phyloP scores from a whole-genome alignment of 2,113 vertebrate genomes.

The Ceratotherium simum region DNA sequence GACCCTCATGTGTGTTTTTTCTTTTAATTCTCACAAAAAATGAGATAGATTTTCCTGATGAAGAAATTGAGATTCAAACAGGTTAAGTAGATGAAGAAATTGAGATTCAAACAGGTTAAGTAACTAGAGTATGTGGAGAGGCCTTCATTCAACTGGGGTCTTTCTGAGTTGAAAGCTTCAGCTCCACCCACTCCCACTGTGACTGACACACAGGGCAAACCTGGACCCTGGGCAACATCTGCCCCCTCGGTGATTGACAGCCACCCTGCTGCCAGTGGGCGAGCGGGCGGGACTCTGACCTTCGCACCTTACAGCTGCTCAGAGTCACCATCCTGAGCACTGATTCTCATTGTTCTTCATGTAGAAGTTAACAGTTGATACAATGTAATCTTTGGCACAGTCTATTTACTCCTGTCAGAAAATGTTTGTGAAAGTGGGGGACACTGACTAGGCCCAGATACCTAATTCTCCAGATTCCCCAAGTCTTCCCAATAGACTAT shows the following conservation, averaged over 20 bases:
- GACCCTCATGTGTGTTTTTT: not conserved
- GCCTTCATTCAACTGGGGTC: not conserved
- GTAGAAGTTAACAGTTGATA: not conserved
- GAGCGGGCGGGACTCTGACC: accelerated
- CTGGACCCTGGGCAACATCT: not conserved
- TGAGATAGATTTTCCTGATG: not conserved
- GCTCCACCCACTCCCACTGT: accelerated
- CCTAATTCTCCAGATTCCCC: not conserved
- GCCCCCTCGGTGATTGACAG: accelerated
- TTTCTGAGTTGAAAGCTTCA: not conserved
- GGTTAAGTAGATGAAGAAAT: not conserved
- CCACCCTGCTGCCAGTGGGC: not conserved
- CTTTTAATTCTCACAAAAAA: not conserved
- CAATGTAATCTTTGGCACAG: not conserved
- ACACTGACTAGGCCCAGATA: not conserved
- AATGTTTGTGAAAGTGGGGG: not conserved
- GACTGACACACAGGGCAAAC: accelerated
- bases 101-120: not conserved
- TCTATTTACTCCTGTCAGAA: not conserved
- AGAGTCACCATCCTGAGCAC: accelerated
- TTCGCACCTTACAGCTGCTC: not conserved
- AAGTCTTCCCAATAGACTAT: accelerated
- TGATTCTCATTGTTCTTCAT: not conserved
- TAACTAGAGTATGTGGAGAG: accelerated
- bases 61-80: not conserved